Conservation (phyloP, 2,797 vertebrate species). For the Phrynocephalus vlangalii region DNA sequence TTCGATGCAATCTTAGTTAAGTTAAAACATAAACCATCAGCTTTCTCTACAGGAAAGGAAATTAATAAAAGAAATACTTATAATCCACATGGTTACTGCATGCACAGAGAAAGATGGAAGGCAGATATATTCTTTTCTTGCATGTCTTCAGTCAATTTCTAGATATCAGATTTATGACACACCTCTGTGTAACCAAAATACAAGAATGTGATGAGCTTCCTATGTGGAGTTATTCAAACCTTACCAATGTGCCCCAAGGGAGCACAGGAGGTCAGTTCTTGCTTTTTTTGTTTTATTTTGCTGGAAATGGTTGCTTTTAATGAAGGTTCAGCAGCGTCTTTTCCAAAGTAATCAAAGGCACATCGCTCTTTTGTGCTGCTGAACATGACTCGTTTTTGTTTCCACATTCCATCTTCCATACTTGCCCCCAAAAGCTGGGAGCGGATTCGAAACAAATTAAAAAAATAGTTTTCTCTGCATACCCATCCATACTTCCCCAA, state of each 20-base stretch:
- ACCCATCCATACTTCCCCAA: slow-evolving; percentile 99
- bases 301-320: slow-evolving; percentile 61
- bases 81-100: slow-evolving; percentile 81
- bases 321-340: slow-evolving; percentile 40
- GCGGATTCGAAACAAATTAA: slow-evolving; percentile 64
- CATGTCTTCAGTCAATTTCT: slow-evolving; percentile 36
- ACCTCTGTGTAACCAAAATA: slow-evolving; percentile 44
- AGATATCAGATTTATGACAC: slow-evolving; percentile 51
- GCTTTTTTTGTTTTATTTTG: slow-evolving; percentile 51
- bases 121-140: slow-evolving; percentile 65
- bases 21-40: slow-evolving; percentile 98
- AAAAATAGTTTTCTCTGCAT: slow-evolving; percentile 82
- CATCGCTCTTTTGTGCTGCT: slow-evolving; percentile 13
- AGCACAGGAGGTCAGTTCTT: slow-evolving; percentile 16
- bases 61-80: slow-evolving; percentile 89
- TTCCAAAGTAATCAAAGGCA: slow-evolving; percentile 12
- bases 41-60: slow-evolving; percentile 91
- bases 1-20: slow-evolving; percentile 94
- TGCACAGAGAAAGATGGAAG: slow-evolving; percentile 88
- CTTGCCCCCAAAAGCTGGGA: slow-evolving; percentile 63
- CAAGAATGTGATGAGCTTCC: slow-evolving; percentile 46
- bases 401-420: slow-evolving; percentile 81
- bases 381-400: slow-evolving; percentile 18
- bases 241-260: slow-evolving; percentile 44
- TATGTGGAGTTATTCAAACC: slow-evolving; percentile 57